A percentile compares a stretch with the other conserved stretches of the same genome.
Evolutionary conservation across 2,888 invertebrate species (phyloP).

Genomic region (Achlya flavicornis): DNA sequence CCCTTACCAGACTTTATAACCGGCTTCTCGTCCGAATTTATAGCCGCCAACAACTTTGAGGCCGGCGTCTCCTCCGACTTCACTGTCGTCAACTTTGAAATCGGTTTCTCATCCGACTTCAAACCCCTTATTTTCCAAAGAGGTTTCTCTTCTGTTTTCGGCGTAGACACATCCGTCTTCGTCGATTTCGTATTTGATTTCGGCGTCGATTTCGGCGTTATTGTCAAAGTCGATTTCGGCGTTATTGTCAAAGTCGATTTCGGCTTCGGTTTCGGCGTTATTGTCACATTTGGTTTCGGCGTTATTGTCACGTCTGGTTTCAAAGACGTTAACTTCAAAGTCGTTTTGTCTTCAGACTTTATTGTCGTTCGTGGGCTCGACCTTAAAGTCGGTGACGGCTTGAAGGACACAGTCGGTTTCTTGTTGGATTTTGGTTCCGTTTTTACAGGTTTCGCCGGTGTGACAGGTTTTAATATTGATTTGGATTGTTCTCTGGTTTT

Average conservation of each 20-base stretch:
- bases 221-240: too few species aligned
- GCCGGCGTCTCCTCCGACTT: too few species aligned
- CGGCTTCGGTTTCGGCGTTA: not conserved
- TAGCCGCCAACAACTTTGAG: too few species aligned
- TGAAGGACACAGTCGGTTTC: not conserved
- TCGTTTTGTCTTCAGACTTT: not conserved
- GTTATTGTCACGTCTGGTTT: not conserved
- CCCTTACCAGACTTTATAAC: not conserved
- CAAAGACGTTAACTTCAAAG: not conserved
- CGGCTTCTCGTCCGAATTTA: too few species aligned
- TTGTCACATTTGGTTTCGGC: not conserved
- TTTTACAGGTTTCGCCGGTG: not conserved
- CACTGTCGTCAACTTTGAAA: conserved; percentile 12
- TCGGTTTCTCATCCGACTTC: conserved; percentile 4
- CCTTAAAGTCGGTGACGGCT: not conserved
- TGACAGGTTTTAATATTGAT: not conserved
- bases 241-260: not conserved
- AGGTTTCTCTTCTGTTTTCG: not conserved
- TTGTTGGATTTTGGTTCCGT: not conserved
- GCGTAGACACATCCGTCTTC: too few species aligned
- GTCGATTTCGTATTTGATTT: not conserved
- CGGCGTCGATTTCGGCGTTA: not conserved
- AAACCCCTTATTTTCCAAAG: not conserved
- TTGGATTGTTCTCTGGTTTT: not conserved
- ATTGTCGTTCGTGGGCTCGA: not conserved